Percentiles rank a stretch among this genome's conserved stretches.
Evolutionary conservation across 2,113 vertebrate species (phyloP).

Genomic region (Vulpes ferrilata): DNA sequence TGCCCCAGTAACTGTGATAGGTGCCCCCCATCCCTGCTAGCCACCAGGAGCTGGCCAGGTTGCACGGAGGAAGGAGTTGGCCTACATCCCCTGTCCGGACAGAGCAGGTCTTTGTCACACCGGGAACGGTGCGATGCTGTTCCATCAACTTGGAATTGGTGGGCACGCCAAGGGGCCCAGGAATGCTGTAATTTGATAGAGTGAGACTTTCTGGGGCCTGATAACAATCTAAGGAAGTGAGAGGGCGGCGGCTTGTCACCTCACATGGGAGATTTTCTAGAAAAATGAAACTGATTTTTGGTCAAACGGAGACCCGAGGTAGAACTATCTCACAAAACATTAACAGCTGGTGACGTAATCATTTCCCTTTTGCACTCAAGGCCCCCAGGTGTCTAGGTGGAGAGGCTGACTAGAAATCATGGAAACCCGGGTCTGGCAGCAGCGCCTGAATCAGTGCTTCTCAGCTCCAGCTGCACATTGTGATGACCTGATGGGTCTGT

Average conservation of each 20-base stretch:
- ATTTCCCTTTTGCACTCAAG: background rate
- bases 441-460: background rate
- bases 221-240: background rate
- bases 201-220: background rate
- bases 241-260: background rate
- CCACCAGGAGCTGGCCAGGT: background rate
- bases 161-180: background rate
- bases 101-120: background rate
- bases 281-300: background rate
- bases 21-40: background rate
- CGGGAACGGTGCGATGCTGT: background rate
- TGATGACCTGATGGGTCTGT: background rate
- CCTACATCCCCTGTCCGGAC: background rate
- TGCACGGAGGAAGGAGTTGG: background rate
- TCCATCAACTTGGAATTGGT: no score
- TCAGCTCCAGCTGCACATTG: accelerated
- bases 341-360: background rate
- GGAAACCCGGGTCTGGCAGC: background rate
- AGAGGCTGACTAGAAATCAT: background rate
- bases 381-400: background rate
- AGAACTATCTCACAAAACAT: background rate
- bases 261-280: background rate
- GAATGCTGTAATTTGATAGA: background rate
- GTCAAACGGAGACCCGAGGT: background rate
- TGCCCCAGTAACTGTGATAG: background rate